Evolutionary conservation across 2,113 vertebrate genomes (phyloP), one percentile per base, ranked within the genome.

Genomic region (Alexandromys fortis): DNA sequence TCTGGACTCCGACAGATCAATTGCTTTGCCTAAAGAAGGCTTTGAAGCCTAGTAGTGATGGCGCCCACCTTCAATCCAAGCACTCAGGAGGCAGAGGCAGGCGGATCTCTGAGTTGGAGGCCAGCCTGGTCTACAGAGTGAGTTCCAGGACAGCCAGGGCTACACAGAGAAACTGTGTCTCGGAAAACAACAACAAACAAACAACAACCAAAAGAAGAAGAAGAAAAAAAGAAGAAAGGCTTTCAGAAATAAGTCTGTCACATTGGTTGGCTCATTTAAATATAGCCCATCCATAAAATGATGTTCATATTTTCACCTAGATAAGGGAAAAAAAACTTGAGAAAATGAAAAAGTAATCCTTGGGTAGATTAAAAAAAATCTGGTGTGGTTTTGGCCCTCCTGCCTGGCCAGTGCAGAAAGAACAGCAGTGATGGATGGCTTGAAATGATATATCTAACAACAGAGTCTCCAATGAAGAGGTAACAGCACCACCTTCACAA

Each of bases 321-420:
- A 38, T 67, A 68, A 55, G 33, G 55, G 10, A 33, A 22, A 77
- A 49, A 78, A 55, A 42, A 21, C 47, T 61, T 75, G 68, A 94
- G 68, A 81, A 95, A 96, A 87, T 47, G 58, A 72, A 96, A 93
- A 86, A 67, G 63, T 1, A 89, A 58, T 78, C 89, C 96, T 94
- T 35, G 79, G 22, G 35, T 73, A 70, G 47, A 67, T 75, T 16
- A 77, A 92, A 38, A 38, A 73, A 92, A 52, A 26, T 83, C 26
- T 30, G 16, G n/a, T 33, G 24, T 61, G 13, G 33, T 85, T 61
- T 42, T 47, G n/a, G 76, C 52, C 6, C n/a, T 90, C 70, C 77
- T 93, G 42, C 33, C 65, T 72, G 35, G 42, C 47, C 55, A 21
- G 52, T 22, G 38, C 75, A 67, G 28, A 78, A 30, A 89, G 38